Base-by-base conservation (phyloP, 2,797 vertebrate genomes). In the Galaxias olidus region DNA sequence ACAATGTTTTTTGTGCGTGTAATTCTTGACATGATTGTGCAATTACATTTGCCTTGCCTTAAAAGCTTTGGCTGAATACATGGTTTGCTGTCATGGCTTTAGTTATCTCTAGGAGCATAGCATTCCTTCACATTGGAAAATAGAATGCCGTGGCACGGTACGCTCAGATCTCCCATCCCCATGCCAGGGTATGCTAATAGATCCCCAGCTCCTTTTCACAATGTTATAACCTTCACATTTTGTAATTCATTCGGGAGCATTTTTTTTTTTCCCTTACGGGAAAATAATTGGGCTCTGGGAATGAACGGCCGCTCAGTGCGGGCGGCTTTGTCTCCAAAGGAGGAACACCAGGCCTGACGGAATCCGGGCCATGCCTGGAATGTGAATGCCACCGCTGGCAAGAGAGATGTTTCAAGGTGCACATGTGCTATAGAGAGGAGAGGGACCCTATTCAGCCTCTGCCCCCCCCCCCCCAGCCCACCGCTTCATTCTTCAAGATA, bases 401-500 rank as follows among this genome's bases (percentile, higher is more conserved):
- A 76, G 86, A 89, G 77, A 90, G 87, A 89, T 76, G 75, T 87
- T 90, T 92, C 84, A 91, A 92, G 91, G 90, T 93, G 90, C 76
- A 66, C 69, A 73, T 74, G 76, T 56, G 18, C 72, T 90, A 86
- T 82, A 78, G 60, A 68, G 75, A 80, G 75, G 59, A 83, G 86
- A 86, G 80, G 86, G 87, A 78, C 88, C 80, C 80, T 84, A 86
- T 87, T 88, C 85, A 79, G 84, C 80, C 84, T 88, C 88, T 87
- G 81, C 86, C 82, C 86, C 67, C 87, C 76, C 86, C 86, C 86
- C 86, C 82, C 86, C 67, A 87, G 77, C 86, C 86, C 86, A 86
- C 87, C 82, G 69, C 83, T 78, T 89, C 85, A 91, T 92, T 93
- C 89, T 92, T 91, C 85, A 91, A 92, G 92, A 93, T 93, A 93